phyloP scores from a whole-genome alignment of 2,888 invertebrate genomes.

The Ctena decussata region DNA sequence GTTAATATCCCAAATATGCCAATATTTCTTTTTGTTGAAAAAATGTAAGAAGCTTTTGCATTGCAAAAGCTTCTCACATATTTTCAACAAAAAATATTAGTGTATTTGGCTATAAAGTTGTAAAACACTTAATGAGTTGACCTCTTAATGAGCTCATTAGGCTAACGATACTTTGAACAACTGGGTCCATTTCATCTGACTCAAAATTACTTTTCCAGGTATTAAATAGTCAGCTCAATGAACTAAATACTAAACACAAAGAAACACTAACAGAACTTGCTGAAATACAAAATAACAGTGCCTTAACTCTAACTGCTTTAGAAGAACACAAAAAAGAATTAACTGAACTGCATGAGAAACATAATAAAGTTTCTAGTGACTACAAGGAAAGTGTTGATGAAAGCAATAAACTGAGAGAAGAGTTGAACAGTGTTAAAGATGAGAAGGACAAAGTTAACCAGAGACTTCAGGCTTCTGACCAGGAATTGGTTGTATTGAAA shows the following conservation, averaged over 20 bases:
- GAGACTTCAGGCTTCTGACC: not conserved
- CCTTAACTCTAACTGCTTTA: not conserved
- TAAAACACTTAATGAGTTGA: too few species aligned
- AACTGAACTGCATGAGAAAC: conserved; percentile 37
- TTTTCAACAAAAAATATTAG: too few species aligned
- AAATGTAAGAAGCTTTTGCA: too few species aligned
- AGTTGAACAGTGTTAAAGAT: conserved; percentile 33
- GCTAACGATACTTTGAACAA: too few species aligned
- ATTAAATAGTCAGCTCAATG: not conserved
- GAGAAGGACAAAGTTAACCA: conserved; percentile 33
- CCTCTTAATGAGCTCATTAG: too few species aligned
- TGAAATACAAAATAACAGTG: not conserved
- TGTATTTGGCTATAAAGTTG: too few species aligned
- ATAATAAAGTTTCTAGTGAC: conserved; percentile 29
- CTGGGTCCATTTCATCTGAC: too few species aligned
- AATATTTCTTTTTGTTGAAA: too few species aligned
- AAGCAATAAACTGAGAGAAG: conserved; percentile 53
- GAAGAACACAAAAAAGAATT: conserved; percentile 12
- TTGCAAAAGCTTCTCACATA: too few species aligned
- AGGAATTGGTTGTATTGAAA: conserved; percentile 22
- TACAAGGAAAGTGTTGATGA: conserved; percentile 51
- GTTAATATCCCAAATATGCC: too few species aligned
- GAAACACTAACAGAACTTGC: not conserved
- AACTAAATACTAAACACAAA: not conserved
- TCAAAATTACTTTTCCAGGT: conserved; percentile 1